phyloP scores from a whole-genome alignment of 2,797 vertebrate genomes.

The Enteromius viviparus region DNA sequence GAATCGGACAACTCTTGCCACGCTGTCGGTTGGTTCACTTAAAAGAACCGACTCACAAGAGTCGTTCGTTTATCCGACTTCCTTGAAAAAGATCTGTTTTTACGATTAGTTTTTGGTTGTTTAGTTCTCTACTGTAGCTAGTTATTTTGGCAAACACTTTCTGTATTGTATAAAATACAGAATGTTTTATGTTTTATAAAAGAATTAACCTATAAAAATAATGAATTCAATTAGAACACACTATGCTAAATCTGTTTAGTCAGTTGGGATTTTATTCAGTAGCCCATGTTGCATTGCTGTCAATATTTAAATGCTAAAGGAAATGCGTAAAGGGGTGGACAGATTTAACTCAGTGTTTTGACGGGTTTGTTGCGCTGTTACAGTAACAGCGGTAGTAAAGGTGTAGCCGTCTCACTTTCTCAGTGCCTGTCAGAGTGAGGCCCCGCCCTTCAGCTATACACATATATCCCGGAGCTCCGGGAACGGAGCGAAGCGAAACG shows the following conservation, averaged over 20 bases:
- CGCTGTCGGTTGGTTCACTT: not conserved
- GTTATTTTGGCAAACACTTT: not conserved
- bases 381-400: slow-evolving; percentile 52
- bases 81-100: not conserved
- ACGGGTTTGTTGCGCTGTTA: slow-evolving; percentile 12
- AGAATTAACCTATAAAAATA: not conserved
- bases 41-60: not conserved
- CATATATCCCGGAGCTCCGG: slow-evolving; percentile 73
- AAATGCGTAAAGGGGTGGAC: not conserved
- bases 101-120: not conserved
- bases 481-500: slow-evolving; percentile 69
- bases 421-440: slow-evolving; percentile 66
- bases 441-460: slow-evolving; percentile 70
- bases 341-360: slow-evolving; percentile 27
- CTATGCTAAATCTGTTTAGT: too few species aligned
- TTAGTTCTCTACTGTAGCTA: not conserved
- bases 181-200: not conserved
- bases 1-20: not conserved
- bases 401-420: slow-evolving; percentile 67
- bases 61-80: not conserved
- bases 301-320: not conserved
- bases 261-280: not conserved
- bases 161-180: not conserved
- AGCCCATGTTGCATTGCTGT: not conserved
- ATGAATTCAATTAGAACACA: too few species aligned